Conservation (phyloP, 2,888 invertebrate species). For the Harpalus rufipes region DNA sequence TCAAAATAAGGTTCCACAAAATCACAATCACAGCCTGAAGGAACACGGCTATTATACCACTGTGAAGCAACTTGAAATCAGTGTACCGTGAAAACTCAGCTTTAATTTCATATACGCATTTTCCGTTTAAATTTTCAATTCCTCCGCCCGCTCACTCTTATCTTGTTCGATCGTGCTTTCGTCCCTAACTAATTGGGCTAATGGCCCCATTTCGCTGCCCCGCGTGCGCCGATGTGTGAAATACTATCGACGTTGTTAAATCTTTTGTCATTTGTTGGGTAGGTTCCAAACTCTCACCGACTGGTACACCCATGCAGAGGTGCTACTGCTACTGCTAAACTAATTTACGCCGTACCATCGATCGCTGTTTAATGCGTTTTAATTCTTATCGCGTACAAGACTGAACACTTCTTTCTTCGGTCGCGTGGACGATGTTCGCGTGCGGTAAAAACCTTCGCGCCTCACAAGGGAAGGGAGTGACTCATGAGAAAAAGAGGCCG, state of each 20-base stretch:
- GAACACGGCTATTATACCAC: no score
- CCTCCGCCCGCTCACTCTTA: no score
- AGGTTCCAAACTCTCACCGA: slow-evolving; percentile 18
- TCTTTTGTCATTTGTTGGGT: slow-evolving; percentile 28
- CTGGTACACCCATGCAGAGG: background rate
- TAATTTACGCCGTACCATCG: slow-evolving; percentile 32
- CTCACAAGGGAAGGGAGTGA: background rate
- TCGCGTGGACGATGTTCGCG: slow-evolving; percentile 1
- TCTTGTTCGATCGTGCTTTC: background rate
- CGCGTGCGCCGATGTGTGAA: background rate
- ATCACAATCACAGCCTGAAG: no score
- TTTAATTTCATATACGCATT: background rate
- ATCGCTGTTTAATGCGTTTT: slow-evolving; percentile 37
- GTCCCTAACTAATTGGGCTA: slow-evolving; percentile 12
- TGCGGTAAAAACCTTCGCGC: background rate
- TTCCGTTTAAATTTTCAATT: background rate
- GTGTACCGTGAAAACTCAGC: no score
- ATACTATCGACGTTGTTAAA: background rate
- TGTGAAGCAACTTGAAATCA: no score
- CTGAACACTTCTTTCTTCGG: background rate
- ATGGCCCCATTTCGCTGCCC: slow-evolving; percentile 17
- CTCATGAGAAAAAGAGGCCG: background rate
- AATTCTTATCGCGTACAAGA: slow-evolving; percentile 30
- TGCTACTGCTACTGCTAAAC: slow-evolving; percentile 7
- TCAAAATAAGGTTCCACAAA: no score